Base-by-base conservation (phyloP, 1,140 invertebrate species). In the Trichogramma pretiosum region DNA sequence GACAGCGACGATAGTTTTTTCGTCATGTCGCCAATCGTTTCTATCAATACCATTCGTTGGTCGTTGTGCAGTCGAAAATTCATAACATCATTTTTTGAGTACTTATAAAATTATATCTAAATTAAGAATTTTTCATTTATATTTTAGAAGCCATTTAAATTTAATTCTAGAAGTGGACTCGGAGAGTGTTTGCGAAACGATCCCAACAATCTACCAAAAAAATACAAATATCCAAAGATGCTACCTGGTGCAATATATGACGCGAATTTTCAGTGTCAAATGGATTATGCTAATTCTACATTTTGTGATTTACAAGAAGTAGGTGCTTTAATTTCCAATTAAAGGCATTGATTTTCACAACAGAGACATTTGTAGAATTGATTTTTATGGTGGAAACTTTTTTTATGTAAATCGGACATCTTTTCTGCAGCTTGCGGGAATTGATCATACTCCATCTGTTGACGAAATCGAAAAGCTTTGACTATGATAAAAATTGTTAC, bases 201-300 rank as follows among this genome's bases (percentile, higher is more conserved):
- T 54, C 81, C 82, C 2, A 68, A 71, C 23, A 69, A 70, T 48
- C 77, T 79, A 4, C 36, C 64, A 1, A 58, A 60, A 1, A 60
- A 62, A 30, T 74, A 67, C 48, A 65, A 67, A 34, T 76, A 72
- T 49, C 76, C 76, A 0, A 65, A 77, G 24, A 71, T 81, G 52
- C 72, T 81, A 11, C 78, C 82, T 0, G 83, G 83, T 14, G 77
- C 75, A 11, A 78, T 85, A 72, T 86, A 85, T 59, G 80, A 81
- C 58, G 74, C 72, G 2, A 72, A 80, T 42, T 77, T 77, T 56
- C 83, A 86, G 60, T 85, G 83, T 59, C 57, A 75, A 11, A 67
- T 82, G 32, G 19, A 43, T 9, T 63, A 62, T 38, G 67, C 65
- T 14, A 60, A 55, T 2, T 58, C 65, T 9, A 59, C 41, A 4